Conservation (phyloP, 2,113 vertebrate species). For the Epinephelus moara region DNA sequence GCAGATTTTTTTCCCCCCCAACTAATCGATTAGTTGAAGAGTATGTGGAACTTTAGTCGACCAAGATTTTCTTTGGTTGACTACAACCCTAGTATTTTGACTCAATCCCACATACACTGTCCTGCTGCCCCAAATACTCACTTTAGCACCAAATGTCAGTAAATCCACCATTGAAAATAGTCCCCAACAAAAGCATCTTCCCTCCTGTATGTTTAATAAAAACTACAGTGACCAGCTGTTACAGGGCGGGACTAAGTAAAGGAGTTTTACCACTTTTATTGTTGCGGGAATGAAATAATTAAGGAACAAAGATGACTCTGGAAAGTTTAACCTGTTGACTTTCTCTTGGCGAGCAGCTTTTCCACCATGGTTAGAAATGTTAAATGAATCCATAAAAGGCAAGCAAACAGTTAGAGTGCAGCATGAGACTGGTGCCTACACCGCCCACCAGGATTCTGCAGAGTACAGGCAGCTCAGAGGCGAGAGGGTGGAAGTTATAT, state of each 20-base stretch:
- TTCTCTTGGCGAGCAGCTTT: conserved; percentile 17
- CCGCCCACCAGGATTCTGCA: conserved; percentile 35
- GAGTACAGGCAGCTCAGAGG: neutral
- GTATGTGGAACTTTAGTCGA: no score
- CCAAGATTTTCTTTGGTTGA: no score
- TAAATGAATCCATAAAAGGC: conserved; percentile 21
- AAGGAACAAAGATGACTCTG: neutral
- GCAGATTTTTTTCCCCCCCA: no score
- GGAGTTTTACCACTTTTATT: no score
- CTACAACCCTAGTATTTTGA: no score
- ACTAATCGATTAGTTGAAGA: no score
- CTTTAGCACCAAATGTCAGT: no score
- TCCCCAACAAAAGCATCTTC: no score
- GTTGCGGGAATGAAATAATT: neutral
- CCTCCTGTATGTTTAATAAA: no score
- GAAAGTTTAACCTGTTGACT: conserved; percentile 25
- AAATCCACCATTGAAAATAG: no score
- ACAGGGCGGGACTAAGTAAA: neutral
- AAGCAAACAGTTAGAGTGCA: conserved; percentile 26
- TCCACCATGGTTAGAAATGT: neutral
- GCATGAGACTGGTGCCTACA: neutral
- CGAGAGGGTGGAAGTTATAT: neutral
- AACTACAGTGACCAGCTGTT: neutral
- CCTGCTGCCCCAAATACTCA: no score
- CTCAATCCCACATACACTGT: no score